phyloP scores from a whole-genome alignment of 92 coral and sea anemone genomes.

The Micromussa lordhowensis region DNA sequence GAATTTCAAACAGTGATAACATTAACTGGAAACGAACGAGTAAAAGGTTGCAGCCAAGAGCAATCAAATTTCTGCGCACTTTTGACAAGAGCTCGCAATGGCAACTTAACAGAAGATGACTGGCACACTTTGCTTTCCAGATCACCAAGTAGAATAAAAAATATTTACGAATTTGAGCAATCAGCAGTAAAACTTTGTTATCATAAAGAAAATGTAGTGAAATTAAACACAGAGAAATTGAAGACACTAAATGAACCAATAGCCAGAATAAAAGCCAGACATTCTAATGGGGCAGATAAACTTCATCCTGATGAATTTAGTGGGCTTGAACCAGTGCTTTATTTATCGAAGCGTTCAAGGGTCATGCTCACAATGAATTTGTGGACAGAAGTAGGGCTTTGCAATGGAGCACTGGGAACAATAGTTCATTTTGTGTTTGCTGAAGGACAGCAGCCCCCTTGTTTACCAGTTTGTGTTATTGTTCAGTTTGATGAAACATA shows the following conservation, averaged over 20 bases:
- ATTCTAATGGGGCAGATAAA: conserved; percentile 49
- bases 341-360: conserved; percentile 39
- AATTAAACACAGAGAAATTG: conserved; percentile 41
- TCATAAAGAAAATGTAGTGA: too few relatives aligned
- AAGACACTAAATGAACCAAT: conserved; percentile 51
- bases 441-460: too few relatives aligned
- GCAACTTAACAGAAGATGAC: conserved; percentile 40
- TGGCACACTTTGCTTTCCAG: conserved; percentile 51
- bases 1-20: conserved; percentile 40
- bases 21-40: conserved; percentile 44
- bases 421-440: too few relatives aligned
- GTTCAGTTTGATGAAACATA: too few relatives aligned
- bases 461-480: too few relatives aligned
- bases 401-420: too few relatives aligned
- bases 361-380: too few relatives aligned
- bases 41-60: conserved; percentile 35
- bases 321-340: conserved; percentile 55
- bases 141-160: conserved; percentile 37
- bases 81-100: conserved; percentile 48
- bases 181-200: conserved; percentile 45
- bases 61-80: conserved; percentile 39
- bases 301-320: conserved; percentile 57
- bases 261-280: conserved; percentile 49
- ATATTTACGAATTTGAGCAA: conserved; percentile 25
- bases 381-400: too few relatives aligned